phyloP scores from a whole-genome alignment of 2,113 vertebrate species.

The Gadus macrocephalus region DNA sequence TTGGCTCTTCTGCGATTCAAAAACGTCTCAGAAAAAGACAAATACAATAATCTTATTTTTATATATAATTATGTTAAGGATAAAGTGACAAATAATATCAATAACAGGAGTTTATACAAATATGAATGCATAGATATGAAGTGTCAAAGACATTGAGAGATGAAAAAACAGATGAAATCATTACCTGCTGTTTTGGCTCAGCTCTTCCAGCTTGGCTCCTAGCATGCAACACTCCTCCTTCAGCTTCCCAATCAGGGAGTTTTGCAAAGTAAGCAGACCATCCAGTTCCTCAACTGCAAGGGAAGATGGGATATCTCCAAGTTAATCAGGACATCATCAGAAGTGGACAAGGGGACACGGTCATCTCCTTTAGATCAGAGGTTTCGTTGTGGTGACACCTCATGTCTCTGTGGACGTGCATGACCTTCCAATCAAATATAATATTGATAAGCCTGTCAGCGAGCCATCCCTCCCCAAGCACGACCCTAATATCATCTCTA shows the following conservation, averaged over 20 bases:
- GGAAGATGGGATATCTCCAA: slow-evolving; percentile 24
- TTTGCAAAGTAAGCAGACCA: slow-evolving; percentile 82
- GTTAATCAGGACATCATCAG: not conserved
- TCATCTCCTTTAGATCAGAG: no score
- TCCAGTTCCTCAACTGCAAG: slow-evolving; percentile 83
- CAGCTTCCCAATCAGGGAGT: slow-evolving; percentile 81
- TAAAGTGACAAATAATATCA: no score
- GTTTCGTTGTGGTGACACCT: not conserved
- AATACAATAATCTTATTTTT: no score
- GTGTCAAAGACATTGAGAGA: no score
- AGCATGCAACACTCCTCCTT: slow-evolving; percentile 82
- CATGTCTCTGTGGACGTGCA: no score
- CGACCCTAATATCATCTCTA: no score
- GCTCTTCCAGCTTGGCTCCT: slow-evolving; percentile 76
- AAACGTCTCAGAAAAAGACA: no score
- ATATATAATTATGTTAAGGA: no score
- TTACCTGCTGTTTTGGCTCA: slow-evolving; percentile 80
- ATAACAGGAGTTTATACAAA: not conserved
- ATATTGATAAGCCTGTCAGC: no score
- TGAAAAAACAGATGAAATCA: slow-evolving; percentile 1
- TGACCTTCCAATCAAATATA: no score
- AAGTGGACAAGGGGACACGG: not conserved
- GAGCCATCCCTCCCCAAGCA: no score
- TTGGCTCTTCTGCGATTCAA: no score
- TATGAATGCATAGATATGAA: not conserved